Conservation (phyloP, 2,113 vertebrate species). For the Strix uralensis region DNA sequence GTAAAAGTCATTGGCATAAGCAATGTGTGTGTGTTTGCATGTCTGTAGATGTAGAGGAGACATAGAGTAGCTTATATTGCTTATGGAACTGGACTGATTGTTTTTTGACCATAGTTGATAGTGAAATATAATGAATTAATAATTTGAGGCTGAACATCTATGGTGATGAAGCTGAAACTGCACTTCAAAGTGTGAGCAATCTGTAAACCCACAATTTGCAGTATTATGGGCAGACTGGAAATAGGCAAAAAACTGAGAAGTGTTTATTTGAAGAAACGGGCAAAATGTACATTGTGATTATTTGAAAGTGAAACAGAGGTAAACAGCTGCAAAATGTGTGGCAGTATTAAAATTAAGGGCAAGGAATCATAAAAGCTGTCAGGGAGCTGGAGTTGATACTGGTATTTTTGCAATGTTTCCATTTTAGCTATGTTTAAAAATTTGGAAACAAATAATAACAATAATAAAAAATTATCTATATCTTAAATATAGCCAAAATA, state of each 20-base stretch:
- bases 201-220: not conserved
- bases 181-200: not conserved
- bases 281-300: not conserved
- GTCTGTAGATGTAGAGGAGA: not conserved
- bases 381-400: not conserved
- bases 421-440: not conserved
- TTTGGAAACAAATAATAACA: not conserved
- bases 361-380: not conserved
- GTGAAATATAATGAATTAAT: not conserved
- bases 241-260: not conserved
- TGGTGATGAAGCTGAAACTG: not conserved
- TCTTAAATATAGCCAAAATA: not conserved
- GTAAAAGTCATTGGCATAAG: not conserved
- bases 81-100: not conserved
- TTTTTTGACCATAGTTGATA: not conserved
- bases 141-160: not conserved
- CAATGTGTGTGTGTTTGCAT: rapidly evolving
- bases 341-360: not conserved
- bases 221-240: not conserved
- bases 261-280: not conserved
- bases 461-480: not conserved
- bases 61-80: not conserved
- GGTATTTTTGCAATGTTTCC: not conserved
- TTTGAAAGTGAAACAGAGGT: not conserved
- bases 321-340: not conserved